These are phyloP conservation scores for Eupithecia subfuscata DNA, from an alignment of 2,888 invertebrate genomes.

Conservation along the genomic window DNA sequence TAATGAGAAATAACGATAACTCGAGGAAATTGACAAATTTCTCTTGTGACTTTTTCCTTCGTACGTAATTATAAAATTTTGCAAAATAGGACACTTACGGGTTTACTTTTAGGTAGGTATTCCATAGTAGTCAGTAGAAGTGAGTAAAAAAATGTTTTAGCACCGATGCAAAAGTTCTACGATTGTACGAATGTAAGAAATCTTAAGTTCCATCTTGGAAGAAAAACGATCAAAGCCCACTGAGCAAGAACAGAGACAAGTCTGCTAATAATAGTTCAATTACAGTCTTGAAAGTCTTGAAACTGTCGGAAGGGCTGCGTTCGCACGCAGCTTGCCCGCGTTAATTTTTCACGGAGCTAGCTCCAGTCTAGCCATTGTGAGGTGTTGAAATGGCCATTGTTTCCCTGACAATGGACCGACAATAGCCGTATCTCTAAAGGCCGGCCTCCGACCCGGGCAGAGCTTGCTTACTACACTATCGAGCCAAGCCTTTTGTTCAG, in stretches of 20 bases:
- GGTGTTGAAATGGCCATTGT: slow-evolving; percentile 71
- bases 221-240: slow-evolving; percentile 17
- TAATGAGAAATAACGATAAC: background rate
- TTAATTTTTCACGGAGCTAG: slow-evolving; percentile 72
- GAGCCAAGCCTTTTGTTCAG: slow-evolving; percentile 47
- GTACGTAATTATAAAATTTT: background rate
- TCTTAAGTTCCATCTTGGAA: background rate
- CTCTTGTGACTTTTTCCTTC: background rate
- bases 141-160: background rate
- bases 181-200: background rate
- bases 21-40: background rate
- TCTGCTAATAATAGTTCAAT: slow-evolving; percentile 40
- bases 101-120: background rate
- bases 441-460: slow-evolving; percentile 61
- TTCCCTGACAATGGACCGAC: slow-evolving; percentile 67
- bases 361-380: slow-evolving; percentile 66
- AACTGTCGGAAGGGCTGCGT: slow-evolving; percentile 45
- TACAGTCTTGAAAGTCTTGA: slow-evolving; percentile 36
- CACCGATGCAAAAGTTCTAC: background rate
- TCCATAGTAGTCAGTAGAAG: background rate
- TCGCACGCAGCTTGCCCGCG: slow-evolving; percentile 60
- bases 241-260: slow-evolving; percentile 24
- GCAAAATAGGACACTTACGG: background rate
- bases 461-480: slow-evolving; percentile 45
- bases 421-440: slow-evolving; percentile 67